Base-by-base conservation (phyloP, 1,140 invertebrate species). In the Drosophila aff. region DNA sequence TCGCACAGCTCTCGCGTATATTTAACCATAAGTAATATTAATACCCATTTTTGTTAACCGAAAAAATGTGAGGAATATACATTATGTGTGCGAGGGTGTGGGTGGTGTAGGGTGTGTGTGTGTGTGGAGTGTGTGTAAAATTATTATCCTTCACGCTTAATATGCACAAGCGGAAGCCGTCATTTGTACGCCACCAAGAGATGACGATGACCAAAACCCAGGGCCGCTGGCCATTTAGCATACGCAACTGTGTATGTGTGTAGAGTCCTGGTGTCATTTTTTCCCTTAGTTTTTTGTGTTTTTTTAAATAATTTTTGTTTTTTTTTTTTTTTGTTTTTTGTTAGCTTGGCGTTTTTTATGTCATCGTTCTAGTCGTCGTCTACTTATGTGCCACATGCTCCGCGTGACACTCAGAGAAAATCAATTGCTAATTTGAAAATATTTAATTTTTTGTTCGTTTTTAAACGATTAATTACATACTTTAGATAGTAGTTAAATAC, bases 11-110 rank as follows among this genome's bases (percentile, higher is more conserved):
- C 71, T 81, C 82, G 57, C 77, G 80, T 90, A 90, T 90, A 85
- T 90, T 90, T 90, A 90, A 90, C 79, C 85, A 81, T 90, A 90
- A 90, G 85, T 90, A 90, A 90, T 90, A 90, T 90, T 90, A 90
- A 90, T 90, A 90, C 82, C 85, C 85, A 90, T 90, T 90, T 90
- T 90, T 61, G 66, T 65, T 73, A 79, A 79, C 75, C 60, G 49
- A 68, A 76, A 53, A 79, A 61, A 75, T 68, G 47, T 46, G 41
- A 47, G 69, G 76, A 73, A 60, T 79, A 69, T 82, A 50, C 63
- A 79, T 79, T 82, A 79, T 86, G 57, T 81, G 58, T 72, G 43
- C 28, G 43, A 41, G 55, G 50, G 67, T 31, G 49, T 40, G 26
- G 38, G 46, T 28, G 18, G 36, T 36, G 2, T 38, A 9, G 16